These are phyloP conservation scores for Sitophilus oryzae DNA, from an alignment of 1,140 invertebrate species.

Conservation along the genomic window DNA sequence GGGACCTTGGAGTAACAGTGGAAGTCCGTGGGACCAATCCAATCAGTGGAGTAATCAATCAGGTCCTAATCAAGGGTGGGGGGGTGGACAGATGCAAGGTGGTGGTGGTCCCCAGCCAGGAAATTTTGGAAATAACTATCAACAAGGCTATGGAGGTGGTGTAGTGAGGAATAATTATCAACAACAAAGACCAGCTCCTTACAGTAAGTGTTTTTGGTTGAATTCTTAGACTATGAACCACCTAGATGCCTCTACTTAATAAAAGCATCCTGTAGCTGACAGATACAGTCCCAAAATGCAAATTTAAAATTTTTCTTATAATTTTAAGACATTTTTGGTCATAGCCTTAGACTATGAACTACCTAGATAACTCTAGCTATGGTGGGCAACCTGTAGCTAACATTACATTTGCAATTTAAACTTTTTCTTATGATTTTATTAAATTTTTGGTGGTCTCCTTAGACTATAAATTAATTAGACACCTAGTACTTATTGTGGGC, in stretches of 20 bases:
- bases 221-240: constrained; percentile 20
- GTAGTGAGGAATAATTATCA: constrained; percentile 59
- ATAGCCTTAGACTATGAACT: too few relatives aligned
- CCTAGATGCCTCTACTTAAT: constrained; percentile 22
- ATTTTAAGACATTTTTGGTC: too few relatives aligned
- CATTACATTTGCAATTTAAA: too few relatives aligned
- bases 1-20: constrained; percentile 12
- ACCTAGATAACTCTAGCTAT: too few relatives aligned
- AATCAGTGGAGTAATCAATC: constrained; percentile 9
- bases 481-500: too few relatives aligned
- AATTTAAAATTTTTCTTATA: too few relatives aligned
- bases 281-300: neutral
- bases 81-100: constrained; percentile 46
- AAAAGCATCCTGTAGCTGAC: constrained; percentile 13
- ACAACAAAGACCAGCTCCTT: constrained; percentile 57
- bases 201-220: constrained; percentile 47
- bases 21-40: constrained; percentile 45
- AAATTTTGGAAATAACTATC: constrained; percentile 66
- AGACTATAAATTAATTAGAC: too few relatives aligned
- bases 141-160: constrained; percentile 65
- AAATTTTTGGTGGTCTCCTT: too few relatives aligned
- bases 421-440: too few relatives aligned
- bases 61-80: neutral
- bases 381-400: too few relatives aligned
- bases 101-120: constrained; percentile 47